phyloP scores from a whole-genome alignment of 1,140 invertebrate species.

The Meloidogyne chitwoodi region DNA sequence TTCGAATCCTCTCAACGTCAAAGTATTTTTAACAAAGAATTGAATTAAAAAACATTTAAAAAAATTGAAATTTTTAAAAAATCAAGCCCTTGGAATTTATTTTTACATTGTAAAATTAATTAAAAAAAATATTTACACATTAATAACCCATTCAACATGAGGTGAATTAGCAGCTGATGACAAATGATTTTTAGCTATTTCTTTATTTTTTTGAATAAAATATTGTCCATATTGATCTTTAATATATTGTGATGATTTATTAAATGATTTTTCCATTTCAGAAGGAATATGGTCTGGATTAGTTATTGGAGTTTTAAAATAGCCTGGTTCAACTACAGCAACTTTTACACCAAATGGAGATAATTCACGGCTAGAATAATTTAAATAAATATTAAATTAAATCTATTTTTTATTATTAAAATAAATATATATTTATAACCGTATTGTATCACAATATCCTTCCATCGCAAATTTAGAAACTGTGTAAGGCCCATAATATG shows the following conservation, averaged over 20 bases:
- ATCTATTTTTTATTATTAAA: no score
- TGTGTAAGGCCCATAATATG: constrained; percentile 13
- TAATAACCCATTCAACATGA: constrained; percentile 6
- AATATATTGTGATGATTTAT: constrained; percentile 9
- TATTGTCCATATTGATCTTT: constrained; percentile 13
- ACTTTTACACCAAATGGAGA: constrained; percentile 14
- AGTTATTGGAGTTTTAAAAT: constrained; percentile 11
- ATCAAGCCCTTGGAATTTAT: background rate
- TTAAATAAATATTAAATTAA: no score
- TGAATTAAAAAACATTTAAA: no score
- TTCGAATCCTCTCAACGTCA: background rate
- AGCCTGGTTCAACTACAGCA: constrained; percentile 16
- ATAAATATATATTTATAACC: background rate
- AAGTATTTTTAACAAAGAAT: background rate
- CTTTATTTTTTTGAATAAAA: constrained; percentile 10
- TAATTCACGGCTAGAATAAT: constrained; percentile 17
- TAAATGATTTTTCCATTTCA: background rate
- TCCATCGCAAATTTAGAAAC: constrained; percentile 21
- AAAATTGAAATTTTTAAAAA: background rate
- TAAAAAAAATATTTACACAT: constrained; percentile 5
- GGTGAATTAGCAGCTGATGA: constrained; percentile 9
- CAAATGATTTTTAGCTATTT: constrained; percentile 10
- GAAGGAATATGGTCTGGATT: constrained; percentile 2
- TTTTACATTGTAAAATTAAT: background rate
- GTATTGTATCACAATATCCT: constrained; percentile 18